Evolutionary conservation across 2,888 invertebrate genomes (phyloP), one percentile per base, ranked within the genome.

Genomic region (Eristalis arbustorum): DNA sequence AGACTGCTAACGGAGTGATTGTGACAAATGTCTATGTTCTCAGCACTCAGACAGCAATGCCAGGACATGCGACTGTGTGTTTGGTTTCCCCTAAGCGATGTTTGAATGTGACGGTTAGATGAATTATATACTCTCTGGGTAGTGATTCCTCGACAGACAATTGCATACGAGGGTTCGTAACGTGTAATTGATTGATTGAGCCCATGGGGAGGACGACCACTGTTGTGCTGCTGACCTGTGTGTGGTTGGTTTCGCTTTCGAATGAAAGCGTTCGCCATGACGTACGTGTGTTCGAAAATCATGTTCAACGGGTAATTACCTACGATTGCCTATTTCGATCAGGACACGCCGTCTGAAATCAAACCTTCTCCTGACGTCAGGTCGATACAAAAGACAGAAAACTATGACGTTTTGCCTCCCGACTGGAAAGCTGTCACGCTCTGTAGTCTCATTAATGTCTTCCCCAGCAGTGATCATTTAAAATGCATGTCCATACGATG

Each of bases 391-490:
- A 11, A 1, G 3, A n/a, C n/a, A n/a, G 31, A 11, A 31, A 62
- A 34, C 37, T 1, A 71, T 78, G 78, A 78, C 78, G 78, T 66
- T 18, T 18, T 4, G 4, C 8, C 2, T 8, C 42, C n/a, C 14
- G 25, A 61, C 49, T 67, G 79, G 72, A 79, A 79, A 63, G 14
- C 6, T 56, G 40, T 5, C 22, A 67, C 49, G 22, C 11, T n/a
- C 13, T 22, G 22, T 22, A 22, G 28, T 59, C 28, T 23, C 64
- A 66, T 22, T 13, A 18, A 23, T 11, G 1, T 22, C 28, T 73
- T 78, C 72, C 72, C 87, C 83, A 62, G 6, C n/a, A 28, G 18
- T 42, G 79, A 64, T 87, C 66, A 87, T 87, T 78, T 71, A 87
- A 83, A 79, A 87, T 87, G 83, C 87, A 87, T 37, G 49, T 82